Base-by-base conservation (phyloP, 1,140 invertebrate genomes). In the Lysiphlebus fabarum region DNA sequence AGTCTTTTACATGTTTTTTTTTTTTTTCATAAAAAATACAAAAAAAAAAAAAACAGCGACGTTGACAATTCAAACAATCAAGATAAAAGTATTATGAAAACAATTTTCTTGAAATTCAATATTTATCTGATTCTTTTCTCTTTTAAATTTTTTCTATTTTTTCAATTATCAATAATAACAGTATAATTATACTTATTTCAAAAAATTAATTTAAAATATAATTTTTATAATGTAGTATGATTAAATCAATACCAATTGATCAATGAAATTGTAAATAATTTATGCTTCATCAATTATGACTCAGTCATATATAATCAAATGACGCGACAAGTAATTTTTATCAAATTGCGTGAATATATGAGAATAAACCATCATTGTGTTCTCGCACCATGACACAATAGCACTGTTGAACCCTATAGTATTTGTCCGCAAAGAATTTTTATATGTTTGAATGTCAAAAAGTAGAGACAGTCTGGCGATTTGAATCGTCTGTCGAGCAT, bases 401-500 rank as follows among this genome's bases (percentile, higher is more conserved):
- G 53, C 45, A 59, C 34, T 42, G 58, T 38, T 53, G 53, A 47
- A 50, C 44, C 42, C 48, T 14, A 53, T 40, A 64, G 61, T 56
- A 64, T 61, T 61, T 42, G 62, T 45, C 42, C 55, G 48, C 40
- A 37, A 56, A 48, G 40, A 26, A 26, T 26, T 26, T 26, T 26
- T 26, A 26, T 26, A 26, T 26, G 17, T 26, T 26, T 26, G 17
- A 26, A 26, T 26, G 51, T 42, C 53, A 42, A 26, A 48, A 43
- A 26, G 26, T n/a, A 55, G 58, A 61, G 59, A 61, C 44, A 41
- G 47, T 41, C 54, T 47, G 53, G 51, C 50, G 65, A 63, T 62
- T 67, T 64, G 59, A 67, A 58, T 65, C 65, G 67, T 62, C 69
- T 66, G 58, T 61, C 64, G 63, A 56, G 66, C 61, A 65, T 74